These are phyloP conservation scores for Mycetomoellerius zeteki DNA, from an alignment of 1,140 invertebrate species.

Conservation along the genomic window DNA sequence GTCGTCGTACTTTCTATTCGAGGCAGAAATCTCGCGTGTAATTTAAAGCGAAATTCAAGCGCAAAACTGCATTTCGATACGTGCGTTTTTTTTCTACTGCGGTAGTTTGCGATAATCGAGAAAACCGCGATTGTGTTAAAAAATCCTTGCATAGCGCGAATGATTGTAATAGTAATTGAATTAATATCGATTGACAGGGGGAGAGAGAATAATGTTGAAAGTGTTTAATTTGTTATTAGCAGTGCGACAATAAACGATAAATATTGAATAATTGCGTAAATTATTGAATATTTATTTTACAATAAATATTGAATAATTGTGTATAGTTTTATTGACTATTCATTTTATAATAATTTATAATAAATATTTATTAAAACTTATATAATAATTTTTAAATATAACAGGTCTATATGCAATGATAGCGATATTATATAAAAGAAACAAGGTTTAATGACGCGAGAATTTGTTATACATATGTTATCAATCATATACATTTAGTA, in stretches of 20 bases:
- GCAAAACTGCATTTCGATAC: conserved; percentile 14
- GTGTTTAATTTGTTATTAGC: neutral
- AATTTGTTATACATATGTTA: neutral
- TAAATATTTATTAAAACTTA: neutral
- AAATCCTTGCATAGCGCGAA: neutral
- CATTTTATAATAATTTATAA: neutral
- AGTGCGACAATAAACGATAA: neutral
- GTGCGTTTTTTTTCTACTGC: neutral
- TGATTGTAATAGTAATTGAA: neutral
- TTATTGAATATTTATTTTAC: neutral
- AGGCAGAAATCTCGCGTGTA: conserved; percentile 29
- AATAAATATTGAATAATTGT: neutral
- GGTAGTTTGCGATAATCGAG: conserved; percentile 1
- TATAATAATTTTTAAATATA: too few species aligned
- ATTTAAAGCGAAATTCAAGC: conserved; percentile 35
- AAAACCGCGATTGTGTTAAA: neutral
- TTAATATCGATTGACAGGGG: too few species aligned
- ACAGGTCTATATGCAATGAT: neutral
- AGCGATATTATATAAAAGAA: neutral
- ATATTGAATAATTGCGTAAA: neutral
- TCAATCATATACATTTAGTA: neutral
- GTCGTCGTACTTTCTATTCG: conserved; percentile 48
- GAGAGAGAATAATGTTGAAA: neutral
- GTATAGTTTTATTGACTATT: neutral
- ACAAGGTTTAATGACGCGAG: neutral